Conservation (phyloP, 2,888 invertebrate species). For the Andrena hattorfiana region DNA sequence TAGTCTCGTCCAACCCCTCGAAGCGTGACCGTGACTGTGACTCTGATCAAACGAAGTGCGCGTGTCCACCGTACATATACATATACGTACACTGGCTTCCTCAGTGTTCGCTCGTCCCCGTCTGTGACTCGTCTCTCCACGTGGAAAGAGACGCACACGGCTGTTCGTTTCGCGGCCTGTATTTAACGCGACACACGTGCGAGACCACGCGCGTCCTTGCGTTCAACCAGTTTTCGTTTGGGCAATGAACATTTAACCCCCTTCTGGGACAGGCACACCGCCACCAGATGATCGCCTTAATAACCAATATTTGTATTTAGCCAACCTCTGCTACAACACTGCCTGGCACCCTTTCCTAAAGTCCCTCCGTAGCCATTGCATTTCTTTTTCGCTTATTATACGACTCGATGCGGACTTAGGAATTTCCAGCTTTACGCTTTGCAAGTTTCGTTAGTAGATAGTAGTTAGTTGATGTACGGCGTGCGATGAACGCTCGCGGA, state of each 20-base stretch:
- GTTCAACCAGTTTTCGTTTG: constrained; percentile 28
- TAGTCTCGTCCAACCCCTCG: constrained; percentile 74
- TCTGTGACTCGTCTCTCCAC: constrained; percentile 33
- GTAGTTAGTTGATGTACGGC: too few species aligned
- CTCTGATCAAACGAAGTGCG: constrained; percentile 70
- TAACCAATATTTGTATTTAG: neutral
- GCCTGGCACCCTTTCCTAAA: neutral
- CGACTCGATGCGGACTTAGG: neutral
- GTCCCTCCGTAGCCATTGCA: neutral
- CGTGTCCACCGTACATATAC: constrained; percentile 58
- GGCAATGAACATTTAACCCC: constrained; percentile 68
- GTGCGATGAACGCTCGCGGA: too few species aligned
- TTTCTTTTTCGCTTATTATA: neutral
- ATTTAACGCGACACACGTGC: constrained; percentile 25
- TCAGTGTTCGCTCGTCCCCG: constrained; percentile 8
- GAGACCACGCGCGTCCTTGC: neutral
- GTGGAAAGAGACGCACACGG: constrained; percentile 19
- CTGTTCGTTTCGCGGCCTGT: constrained; percentile 32
- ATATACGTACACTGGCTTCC: constrained; percentile 9
- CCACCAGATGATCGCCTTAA: neutral
- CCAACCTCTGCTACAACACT: neutral
- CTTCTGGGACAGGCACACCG: neutral
- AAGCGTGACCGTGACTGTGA: constrained; percentile 84
- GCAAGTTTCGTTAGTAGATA: neutral
- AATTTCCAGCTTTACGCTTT: neutral